Evolutionary conservation across 2,888 invertebrate species (phyloP), one percentile per base, ranked within the genome.

Genomic region (Ennomos fuscantarius): DNA sequence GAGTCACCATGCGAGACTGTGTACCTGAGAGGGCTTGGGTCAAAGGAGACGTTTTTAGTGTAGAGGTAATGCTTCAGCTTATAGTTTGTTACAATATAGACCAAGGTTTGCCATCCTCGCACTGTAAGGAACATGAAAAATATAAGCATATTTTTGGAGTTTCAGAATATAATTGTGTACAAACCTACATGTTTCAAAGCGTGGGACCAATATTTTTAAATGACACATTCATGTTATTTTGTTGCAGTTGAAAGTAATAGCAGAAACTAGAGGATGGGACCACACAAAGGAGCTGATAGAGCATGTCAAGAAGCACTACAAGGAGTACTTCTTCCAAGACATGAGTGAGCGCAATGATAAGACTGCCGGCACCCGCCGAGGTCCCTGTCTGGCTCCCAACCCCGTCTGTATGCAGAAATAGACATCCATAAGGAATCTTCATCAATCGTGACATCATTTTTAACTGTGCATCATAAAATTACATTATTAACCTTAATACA

Each of bases 1-100:
- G 97, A 0, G 97, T 97, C 5, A 95, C 95, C 31, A 95, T 99
- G 68, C 97, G 98, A 78, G 99, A 99, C 81, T 97, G 98, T 60
- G 95, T 97, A 80, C 99, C 99, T 69, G 98, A 99, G 80, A 93
- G 99, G 51, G 98, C 99, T 2, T 99, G 98, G 98, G 94, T 99
- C 15, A 95, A 95, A 63, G 94, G 95, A 31, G 98, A 99, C 80
- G 96, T 99, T 11, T 98, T 97, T 63, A 86, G 84, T 58, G 79
- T 82, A 34, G 82, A 86, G 81, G 90, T 89, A 70, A 62, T 32
- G n/a, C 9, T 49, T 8, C 1, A 24, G 2, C 24, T 3, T 2
- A 24, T 24, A 24, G 24, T 24, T 24, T 24, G 24, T 24, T 24
- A 24, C 24, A 24, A 24, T 24, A 6, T 3, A 6, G 24, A 6